These are phyloP conservation scores for Caenorhabditis wallacei DNA, from an alignment of 2,888 invertebrate species.

Conservation along the genomic window DNA sequence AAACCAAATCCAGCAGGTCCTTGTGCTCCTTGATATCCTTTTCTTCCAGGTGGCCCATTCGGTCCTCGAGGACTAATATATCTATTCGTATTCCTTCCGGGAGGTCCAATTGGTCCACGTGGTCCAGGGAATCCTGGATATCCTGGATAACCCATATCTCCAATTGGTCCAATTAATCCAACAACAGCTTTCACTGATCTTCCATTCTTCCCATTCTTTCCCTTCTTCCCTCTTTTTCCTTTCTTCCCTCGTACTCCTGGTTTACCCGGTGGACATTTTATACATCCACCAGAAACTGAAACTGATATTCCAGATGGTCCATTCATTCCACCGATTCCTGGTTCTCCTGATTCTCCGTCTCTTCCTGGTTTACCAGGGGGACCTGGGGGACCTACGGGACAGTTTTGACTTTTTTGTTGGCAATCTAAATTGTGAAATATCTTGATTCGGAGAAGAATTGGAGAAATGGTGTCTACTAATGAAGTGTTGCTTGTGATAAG, in stretches of 20 bases:
- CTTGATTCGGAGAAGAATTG: too few species aligned
- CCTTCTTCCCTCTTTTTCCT: slow-evolving; percentile 36
- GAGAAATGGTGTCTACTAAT: too few species aligned
- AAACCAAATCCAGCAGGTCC: slow-evolving; percentile 58
- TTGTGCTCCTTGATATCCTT: slow-evolving; percentile 59
- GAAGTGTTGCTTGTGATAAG: too few species aligned
- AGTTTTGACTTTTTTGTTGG: slow-evolving; percentile 23
- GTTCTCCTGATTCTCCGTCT: slow-evolving; percentile 32
- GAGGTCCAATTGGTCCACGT: slow-evolving; percentile 45
- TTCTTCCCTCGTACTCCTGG: slow-evolving; percentile 27
- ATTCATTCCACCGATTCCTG: slow-evolving; percentile 30
- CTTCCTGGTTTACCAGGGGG: slow-evolving; percentile 31
- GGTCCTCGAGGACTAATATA: slow-evolving; percentile 45
- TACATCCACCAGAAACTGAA: slow-evolving; percentile 23
- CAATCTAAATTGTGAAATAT: slow-evolving; percentile 31
- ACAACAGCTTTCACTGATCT: slow-evolving; percentile 43
- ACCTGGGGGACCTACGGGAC: slow-evolving; percentile 57
- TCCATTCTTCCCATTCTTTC: slow-evolving; percentile 40
- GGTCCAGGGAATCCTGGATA: slow-evolving; percentile 56
- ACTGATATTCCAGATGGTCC: slow-evolving; percentile 52
- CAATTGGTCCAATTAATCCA: slow-evolving; percentile 32
- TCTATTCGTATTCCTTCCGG: slow-evolving; percentile 33
- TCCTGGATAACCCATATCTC: slow-evolving; percentile 34
- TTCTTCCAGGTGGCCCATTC: slow-evolving; percentile 47
- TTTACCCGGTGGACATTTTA: slow-evolving; percentile 38